Conservation (phyloP, 2,888 invertebrate genomes). For the Drosophila robusta region DNA sequence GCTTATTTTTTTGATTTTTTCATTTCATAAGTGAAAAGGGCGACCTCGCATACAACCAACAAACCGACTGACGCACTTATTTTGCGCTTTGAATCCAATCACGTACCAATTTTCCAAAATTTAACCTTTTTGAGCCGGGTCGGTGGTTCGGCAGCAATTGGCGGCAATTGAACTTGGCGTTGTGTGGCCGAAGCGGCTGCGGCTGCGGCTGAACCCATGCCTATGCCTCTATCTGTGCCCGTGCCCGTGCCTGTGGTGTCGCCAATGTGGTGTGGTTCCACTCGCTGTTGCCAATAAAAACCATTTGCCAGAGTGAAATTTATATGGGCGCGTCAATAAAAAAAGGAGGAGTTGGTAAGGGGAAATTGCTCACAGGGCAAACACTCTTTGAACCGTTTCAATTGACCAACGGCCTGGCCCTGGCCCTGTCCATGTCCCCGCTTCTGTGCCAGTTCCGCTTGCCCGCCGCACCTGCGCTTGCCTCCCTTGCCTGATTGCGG, state of each 20-base stretch:
- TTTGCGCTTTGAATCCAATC: conserved; percentile 80
- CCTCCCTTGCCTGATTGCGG: conserved; percentile 37
- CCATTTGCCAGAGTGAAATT: conserved; percentile 79
- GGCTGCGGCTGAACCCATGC: conserved; percentile 10
- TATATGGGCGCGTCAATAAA: conserved; percentile 72
- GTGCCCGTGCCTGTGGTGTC: conserved; percentile 11
- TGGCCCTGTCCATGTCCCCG: not conserved
- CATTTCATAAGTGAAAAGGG: conserved; percentile 73
- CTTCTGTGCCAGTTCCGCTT: not conserved
- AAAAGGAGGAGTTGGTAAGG: conserved; percentile 32
- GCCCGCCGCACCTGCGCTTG: conserved; percentile 11
- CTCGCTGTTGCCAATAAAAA: conserved; percentile 72
- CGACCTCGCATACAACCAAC: not conserved
- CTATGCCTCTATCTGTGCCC: not conserved
- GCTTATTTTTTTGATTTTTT: conserved; percentile 17
- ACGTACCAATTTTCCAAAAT: conserved; percentile 80
- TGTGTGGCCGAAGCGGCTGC: conserved; percentile 1
- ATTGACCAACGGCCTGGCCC: conserved; percentile 61
- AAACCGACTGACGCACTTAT: conserved; percentile 72
- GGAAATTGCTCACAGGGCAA: conserved; percentile 53
- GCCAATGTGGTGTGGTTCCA: conserved; percentile 24
- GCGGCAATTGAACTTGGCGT: conserved; percentile 54
- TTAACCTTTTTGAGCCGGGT: conserved; percentile 72
- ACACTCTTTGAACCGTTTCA: conserved; percentile 76
- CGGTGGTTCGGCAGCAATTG: conserved; percentile 50